Evolutionary conservation across 92 coral and sea anemone genomes (phyloP).

Genomic region (Heteractis magnifica): DNA sequence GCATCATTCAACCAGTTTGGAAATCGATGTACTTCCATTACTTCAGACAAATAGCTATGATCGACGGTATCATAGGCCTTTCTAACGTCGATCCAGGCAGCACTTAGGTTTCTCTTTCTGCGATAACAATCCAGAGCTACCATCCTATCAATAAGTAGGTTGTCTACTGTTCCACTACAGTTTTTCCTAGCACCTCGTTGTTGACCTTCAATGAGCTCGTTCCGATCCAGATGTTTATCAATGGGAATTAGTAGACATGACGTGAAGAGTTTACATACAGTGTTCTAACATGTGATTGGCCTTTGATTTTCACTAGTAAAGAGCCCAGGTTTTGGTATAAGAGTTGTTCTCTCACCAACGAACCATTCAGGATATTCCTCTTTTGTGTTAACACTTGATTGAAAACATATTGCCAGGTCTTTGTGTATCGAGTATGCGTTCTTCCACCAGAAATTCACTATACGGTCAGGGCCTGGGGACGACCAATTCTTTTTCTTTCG

Average conservation of each 20-base stretch:
- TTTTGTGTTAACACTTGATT: slow-evolving; percentile 2
- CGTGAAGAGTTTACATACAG: slow-evolving; percentile 44
- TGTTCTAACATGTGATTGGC: slow-evolving; percentile 56
- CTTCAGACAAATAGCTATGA: too few species aligned
- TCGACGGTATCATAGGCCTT: slow-evolving; percentile 53
- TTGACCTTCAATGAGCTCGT: slow-evolving; percentile 42
- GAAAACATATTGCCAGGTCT: slow-evolving; percentile 21
- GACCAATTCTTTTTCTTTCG: too few species aligned
- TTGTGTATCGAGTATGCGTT: slow-evolving; percentile 29
- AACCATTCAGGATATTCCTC: slow-evolving; percentile 43
- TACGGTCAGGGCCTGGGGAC: too few species aligned
- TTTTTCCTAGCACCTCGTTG: slow-evolving; percentile 47
- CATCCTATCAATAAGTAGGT: too few species aligned
- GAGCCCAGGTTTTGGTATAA: too few species aligned
- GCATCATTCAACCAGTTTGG: too few species aligned
- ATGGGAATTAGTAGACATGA: slow-evolving; percentile 49
- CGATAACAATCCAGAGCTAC: too few species aligned
- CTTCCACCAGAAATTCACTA: slow-evolving; percentile 50
- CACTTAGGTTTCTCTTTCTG: too few species aligned
- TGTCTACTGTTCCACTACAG: slow-evolving; percentile 28
- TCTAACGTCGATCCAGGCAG: too few species aligned
- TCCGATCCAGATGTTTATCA: slow-evolving; percentile 40
- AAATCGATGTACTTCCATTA: too few species aligned
- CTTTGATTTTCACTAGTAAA: too few species aligned
- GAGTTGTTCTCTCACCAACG: slow-evolving; percentile 36